Conservation (phyloP, 1,140 invertebrate genomes). For the Cyrtorhinus lividipennis region DNA sequence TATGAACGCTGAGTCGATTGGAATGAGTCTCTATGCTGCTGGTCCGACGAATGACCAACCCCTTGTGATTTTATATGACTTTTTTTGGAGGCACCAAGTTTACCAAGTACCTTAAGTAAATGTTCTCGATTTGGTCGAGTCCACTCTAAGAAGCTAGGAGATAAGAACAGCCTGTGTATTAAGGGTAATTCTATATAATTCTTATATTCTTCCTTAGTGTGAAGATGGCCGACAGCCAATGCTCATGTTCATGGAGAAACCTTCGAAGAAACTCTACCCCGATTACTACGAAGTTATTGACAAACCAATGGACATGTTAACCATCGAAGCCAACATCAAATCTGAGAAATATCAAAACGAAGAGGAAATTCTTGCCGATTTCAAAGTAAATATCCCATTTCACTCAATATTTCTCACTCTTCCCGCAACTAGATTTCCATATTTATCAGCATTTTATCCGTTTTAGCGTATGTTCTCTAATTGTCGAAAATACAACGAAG, state of each 20-base stretch:
- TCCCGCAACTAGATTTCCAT: not conserved
- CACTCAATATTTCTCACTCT: not conserved
- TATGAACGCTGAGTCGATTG: no score
- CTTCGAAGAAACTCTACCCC: constrained; percentile 86
- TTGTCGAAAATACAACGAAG: constrained; percentile 91
- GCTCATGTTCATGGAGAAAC: constrained; percentile 89
- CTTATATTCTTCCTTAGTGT: constrained; percentile 37
- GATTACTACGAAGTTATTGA: constrained; percentile 91
- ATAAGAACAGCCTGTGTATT: no score
- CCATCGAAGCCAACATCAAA: constrained; percentile 83
- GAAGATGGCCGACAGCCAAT: constrained; percentile 72
- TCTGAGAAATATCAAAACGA: constrained; percentile 46
- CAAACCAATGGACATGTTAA: constrained; percentile 89
- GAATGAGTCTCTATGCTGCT: no score
- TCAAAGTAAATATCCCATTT: constrained; percentile 40
- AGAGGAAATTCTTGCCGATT: constrained; percentile 49
- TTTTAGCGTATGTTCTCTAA: constrained; percentile 86
- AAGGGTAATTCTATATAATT: no score
- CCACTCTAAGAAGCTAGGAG: no score
- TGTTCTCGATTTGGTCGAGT: no score
- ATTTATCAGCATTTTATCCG: not conserved
- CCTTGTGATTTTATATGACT: no score
- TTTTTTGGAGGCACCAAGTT: no score
- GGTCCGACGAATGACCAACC: no score
- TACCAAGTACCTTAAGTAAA: no score